Evolutionary conservation across 2,888 invertebrate species (phyloP).

Genomic region (Calliopum simillimum): DNA sequence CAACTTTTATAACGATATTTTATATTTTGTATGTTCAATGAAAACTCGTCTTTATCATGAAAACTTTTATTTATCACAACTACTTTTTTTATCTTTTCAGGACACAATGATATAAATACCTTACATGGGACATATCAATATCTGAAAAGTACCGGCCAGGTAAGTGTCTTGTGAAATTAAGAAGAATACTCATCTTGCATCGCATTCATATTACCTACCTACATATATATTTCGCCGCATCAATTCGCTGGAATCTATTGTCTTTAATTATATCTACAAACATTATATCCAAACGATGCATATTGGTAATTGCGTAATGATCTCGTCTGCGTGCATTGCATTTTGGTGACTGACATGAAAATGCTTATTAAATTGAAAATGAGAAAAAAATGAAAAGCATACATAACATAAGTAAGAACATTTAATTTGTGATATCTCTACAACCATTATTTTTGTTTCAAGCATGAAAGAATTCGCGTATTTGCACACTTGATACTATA

Average conservation of each 20-base stretch:
- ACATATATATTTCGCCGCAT: background rate
- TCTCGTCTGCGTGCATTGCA: conserved; percentile 39
- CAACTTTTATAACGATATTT: no score
- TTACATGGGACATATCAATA: conserved; percentile 68
- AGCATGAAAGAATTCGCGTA: background rate
- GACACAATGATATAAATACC: conserved; percentile 61
- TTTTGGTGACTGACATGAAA: conserved; percentile 64
- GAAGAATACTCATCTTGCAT: conserved; percentile 1
- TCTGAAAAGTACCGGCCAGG: conserved; percentile 74
- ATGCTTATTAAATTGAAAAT: no score
- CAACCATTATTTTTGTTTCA: no score
- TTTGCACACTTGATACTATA: background rate
- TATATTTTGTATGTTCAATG: no score
- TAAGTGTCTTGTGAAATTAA: conserved; percentile 58
- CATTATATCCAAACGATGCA: no score
- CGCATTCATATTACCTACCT: conserved; percentile 2
- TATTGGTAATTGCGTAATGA: conserved; percentile 37
- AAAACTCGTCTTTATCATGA: no score
- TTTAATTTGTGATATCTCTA: conserved; percentile 34
- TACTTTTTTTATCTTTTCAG: conserved; percentile 47
- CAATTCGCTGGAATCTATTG: background rate
- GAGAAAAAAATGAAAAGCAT: no score
- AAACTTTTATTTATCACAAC: no score
- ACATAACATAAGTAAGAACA: conserved; percentile 49
- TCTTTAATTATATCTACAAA: no score